Base-by-base conservation (phyloP, 2,888 invertebrate species). In the Chrysolina haemoptera region DNA sequence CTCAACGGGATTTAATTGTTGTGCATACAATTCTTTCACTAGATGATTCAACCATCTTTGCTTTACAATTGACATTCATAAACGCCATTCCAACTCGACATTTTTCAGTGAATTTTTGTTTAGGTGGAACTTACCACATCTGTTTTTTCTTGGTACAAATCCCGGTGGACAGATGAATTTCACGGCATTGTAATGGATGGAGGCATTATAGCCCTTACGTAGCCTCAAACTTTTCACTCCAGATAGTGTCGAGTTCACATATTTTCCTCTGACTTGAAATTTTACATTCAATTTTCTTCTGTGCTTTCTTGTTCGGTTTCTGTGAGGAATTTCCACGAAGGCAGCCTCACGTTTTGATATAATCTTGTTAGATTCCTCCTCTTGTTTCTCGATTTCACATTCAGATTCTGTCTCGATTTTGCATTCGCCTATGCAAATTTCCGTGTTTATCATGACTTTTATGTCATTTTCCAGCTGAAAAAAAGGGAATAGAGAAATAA, bases 81-180 rank as follows among this genome's bases (percentile, higher is more conserved):
- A 3, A 35, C 35, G 35, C 35, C 8, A 35, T 8, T 35, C 8
- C 35, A 35, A 35, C 8, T 6, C 8, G 6, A 35, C 35, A 6
- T 35, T 35, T 35, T 35, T 35, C 35, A 35, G 35, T 35, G 0
- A 35, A 35, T 35, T 35, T 35, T 0, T 35, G 27, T 40, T 41
- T 59, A 11, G 11, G 11, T 35, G 35, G 4, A 59, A 83, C 88
- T 85, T 87, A 92, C 92, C 90, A 84, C 93, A 93, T 79, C 88
- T 86, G 59, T 89, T 86, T 80, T 89, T 90, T 71, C 89, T 88
- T 14, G 89, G 84, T 2, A 92, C 86, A 78, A 89, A 90, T 18
- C 93, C 92, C 18, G 82, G 78, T 8, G 90, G 88, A 80, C 92
- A 93, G 2, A 82, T 74, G 41, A 87, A 78, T 71, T 81, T 84